A percentile compares a stretch with the other conserved stretches of the same genome.
phyloP scores from a whole-genome alignment of 2,113 vertebrate species.

The Corvus hawaiiensis region DNA sequence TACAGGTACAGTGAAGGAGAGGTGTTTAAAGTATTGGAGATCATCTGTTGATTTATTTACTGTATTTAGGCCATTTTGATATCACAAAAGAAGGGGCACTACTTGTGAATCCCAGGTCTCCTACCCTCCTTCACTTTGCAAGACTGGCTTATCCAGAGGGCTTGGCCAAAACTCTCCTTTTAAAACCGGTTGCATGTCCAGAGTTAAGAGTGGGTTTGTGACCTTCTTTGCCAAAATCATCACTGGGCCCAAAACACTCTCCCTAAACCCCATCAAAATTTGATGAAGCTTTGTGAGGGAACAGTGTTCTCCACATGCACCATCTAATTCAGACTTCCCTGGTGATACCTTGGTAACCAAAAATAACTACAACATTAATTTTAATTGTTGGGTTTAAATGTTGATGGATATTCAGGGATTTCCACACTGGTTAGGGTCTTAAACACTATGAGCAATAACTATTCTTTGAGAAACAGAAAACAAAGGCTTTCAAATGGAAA shows the following conservation, averaged over 20 bases:
- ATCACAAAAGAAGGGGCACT: background rate
- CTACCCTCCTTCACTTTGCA: background rate
- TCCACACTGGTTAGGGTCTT: background rate
- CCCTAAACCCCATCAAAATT: background rate
- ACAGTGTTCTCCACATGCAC: background rate
- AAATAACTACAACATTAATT: background rate
- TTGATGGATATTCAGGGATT: background rate
- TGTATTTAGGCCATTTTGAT: background rate
- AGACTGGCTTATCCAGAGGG: background rate
- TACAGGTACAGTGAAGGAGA: background rate
- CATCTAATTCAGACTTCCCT: background rate
- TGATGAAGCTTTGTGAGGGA: background rate
- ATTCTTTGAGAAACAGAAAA: background rate
- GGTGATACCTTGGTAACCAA: background rate
- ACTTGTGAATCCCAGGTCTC: background rate
- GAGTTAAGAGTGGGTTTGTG: background rate
- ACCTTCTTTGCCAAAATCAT: background rate
- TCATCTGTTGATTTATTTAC: background rate
- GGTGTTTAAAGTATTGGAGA: background rate
- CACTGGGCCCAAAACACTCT: background rate
- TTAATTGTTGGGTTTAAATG: background rate
- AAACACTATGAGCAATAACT: background rate
- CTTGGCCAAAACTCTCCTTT: background rate
- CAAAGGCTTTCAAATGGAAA: background rate
- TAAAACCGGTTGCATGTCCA: background rate